phyloP scores from a whole-genome alignment of 2,797 vertebrate genomes.

The Nothura maculosa region DNA sequence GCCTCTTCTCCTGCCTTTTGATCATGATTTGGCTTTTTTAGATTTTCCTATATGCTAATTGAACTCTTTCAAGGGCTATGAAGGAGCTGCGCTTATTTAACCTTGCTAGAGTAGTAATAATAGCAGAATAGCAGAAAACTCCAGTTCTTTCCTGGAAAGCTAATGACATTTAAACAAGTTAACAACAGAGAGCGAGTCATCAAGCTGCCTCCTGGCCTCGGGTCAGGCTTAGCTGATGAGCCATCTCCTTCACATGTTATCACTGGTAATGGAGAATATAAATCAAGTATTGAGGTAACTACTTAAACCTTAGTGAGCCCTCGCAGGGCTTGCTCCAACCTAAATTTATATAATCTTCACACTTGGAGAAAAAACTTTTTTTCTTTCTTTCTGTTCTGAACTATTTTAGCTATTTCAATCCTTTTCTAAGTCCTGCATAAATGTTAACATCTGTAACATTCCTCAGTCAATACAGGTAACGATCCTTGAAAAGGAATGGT shows the following conservation, averaged over 20 bases:
- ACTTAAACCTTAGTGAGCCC: neutral
- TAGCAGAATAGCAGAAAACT: neutral
- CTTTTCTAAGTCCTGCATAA: neutral
- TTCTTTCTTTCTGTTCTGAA: neutral
- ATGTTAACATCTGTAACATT: neutral
- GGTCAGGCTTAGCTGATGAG: conserved; percentile 5
- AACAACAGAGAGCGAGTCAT: neutral
- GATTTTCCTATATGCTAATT: neutral
- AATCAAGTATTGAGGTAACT: neutral
- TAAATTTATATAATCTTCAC: neutral
- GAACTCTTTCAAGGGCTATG: neutral
- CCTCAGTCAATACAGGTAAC: neutral
- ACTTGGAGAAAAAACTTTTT: neutral
- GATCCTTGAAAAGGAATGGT: neutral
- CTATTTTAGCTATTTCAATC: neutral
- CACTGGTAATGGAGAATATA: neutral
- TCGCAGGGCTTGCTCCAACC: neutral
- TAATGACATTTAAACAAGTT: conserved; percentile 2
- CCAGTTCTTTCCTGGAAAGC: neutral
- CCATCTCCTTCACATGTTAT: neutral
- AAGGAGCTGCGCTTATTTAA: neutral
- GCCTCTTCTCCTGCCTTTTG: neutral
- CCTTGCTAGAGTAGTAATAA: neutral
- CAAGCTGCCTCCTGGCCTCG: neutral
- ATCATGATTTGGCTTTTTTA: neutral